A percentile compares a stretch with the other conserved stretches of the same genome.
Conservation (phyloP, 2,797 vertebrate genomes). For the Cyprinella venusta region DNA sequence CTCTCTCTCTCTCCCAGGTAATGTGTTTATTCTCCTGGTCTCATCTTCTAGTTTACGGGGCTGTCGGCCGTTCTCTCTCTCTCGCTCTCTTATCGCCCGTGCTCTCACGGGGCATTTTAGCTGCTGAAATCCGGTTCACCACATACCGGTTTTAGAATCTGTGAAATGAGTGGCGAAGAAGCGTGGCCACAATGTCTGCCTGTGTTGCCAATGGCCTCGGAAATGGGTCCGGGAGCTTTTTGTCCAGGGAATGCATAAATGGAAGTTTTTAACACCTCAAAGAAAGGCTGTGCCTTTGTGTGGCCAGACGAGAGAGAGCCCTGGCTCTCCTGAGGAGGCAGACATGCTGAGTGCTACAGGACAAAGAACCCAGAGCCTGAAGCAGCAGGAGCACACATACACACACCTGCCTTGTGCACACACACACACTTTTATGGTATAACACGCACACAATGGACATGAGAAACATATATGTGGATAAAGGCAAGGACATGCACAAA, state of each 20-base stretch:
- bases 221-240: slow-evolving; percentile 80
- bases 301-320: slow-evolving; percentile 80
- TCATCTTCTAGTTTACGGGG: slow-evolving; percentile 80
- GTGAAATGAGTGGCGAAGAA: slow-evolving; percentile 84
- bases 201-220: slow-evolving; percentile 80
- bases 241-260: slow-evolving; percentile 86
- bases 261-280: slow-evolving; percentile 89
- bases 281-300: slow-evolving; percentile 83
- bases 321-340: slow-evolving; percentile 82
- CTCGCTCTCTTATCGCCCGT: slow-evolving; percentile 82
- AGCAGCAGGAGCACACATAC: slow-evolving; percentile 75
- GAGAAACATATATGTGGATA: slow-evolving; percentile 55
- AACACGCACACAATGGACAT: slow-evolving; percentile 52
- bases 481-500: slow-evolving; percentile 46
- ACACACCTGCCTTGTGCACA: slow-evolving; percentile 51
- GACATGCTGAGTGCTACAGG: slow-evolving; percentile 82
- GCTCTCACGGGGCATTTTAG: slow-evolving; percentile 83
- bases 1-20: slow-evolving; percentile 73
- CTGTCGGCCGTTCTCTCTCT: slow-evolving; percentile 56
- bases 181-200: slow-evolving; percentile 83
- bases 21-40: slow-evolving; percentile 79
- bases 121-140: slow-evolving; percentile 86
- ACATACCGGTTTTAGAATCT: slow-evolving; percentile 86
- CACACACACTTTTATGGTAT: slow-evolving; percentile 50
- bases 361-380: slow-evolving; percentile 80